A percentile compares a stretch with the other conserved stretches of the same genome.
Conservation (phyloP, 2,113 vertebrate genomes). For the Callorhinus ursinus region DNA sequence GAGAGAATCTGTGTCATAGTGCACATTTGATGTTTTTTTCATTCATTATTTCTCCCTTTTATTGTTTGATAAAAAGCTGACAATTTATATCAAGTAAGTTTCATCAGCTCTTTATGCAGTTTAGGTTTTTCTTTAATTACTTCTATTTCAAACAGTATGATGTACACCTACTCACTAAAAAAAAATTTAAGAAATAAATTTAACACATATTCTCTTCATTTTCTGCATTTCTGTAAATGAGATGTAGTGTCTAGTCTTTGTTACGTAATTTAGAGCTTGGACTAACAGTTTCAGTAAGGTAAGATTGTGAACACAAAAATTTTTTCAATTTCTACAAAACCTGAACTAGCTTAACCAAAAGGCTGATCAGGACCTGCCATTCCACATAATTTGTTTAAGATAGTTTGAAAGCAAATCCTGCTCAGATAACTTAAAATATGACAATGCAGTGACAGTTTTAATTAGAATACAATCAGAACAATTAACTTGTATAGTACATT, state of each 20-base stretch:
- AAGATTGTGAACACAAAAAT: background rate
- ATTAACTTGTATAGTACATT: background rate
- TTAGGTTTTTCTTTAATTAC: background rate
- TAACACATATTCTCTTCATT: background rate
- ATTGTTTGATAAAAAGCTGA: slow-evolving; percentile 23
- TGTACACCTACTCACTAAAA: background rate
- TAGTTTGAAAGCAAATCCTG: slow-evolving; percentile 5
- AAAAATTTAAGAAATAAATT: background rate
- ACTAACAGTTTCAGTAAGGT: slow-evolving; percentile 33
- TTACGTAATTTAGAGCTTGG: background rate
- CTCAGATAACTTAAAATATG: slow-evolving; percentile 32
- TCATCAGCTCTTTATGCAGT: background rate
- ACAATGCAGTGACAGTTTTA: background rate
- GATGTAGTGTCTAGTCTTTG: background rate
- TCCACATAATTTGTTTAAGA: background rate
- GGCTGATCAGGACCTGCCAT: background rate
- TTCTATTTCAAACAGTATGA: slow-evolving; percentile 17
- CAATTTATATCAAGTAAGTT: slow-evolving; percentile 24
- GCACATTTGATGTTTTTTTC: background rate
- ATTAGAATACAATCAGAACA: slow-evolving; percentile 47
- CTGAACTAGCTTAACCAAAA: background rate
- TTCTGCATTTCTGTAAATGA: slow-evolving; percentile 47
- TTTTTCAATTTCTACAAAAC: slow-evolving; percentile 34
- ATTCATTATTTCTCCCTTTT: background rate
- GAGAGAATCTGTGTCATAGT: background rate